Conservation (phyloP, 2,888 invertebrate genomes). For the Phaedon cochleariae region DNA sequence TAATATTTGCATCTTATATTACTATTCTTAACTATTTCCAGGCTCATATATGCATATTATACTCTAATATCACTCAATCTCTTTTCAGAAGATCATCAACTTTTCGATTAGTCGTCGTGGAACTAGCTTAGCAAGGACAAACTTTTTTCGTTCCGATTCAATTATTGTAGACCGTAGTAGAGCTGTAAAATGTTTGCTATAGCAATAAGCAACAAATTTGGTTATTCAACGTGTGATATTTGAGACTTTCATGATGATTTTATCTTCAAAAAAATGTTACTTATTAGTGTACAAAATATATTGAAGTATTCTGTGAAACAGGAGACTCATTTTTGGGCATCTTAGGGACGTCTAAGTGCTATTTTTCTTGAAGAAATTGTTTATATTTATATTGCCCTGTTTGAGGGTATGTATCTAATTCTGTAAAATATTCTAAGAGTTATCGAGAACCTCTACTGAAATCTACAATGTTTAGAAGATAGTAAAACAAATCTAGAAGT, state of each 20-base stretch:
- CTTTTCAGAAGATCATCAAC: conserved; percentile 32
- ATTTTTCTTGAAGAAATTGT: conserved; percentile 44
- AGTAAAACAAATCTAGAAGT: conserved; percentile 28
- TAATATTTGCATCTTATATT: too few species aligned
- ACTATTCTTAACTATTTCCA: too few species aligned
- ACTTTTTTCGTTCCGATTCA: conserved; percentile 26
- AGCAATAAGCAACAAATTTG: conserved; percentile 62
- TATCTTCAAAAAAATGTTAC: conserved; percentile 28
- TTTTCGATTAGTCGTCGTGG: conserved; percentile 28
- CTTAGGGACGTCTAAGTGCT: conserved; percentile 39
- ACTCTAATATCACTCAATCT: background rate
- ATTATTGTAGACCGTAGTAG: conserved; percentile 37
- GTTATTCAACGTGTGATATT: conserved; percentile 51
- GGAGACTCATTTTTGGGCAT: conserved; percentile 44
- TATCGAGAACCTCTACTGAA: conserved; percentile 38
- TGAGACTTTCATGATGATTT: conserved; percentile 30
- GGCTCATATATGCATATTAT: background rate
- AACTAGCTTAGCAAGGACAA: conserved; percentile 11
- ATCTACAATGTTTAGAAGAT: conserved; percentile 21
- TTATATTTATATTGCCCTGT: conserved; percentile 46
- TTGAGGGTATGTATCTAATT: conserved; percentile 45
- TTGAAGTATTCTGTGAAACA: conserved; percentile 41
- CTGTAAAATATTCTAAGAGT: conserved; percentile 22
- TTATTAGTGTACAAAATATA: conserved; percentile 50
- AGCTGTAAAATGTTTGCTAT: conserved; percentile 59